phyloP scores from a whole-genome alignment of 2,797 vertebrate genomes.

The Centroberyx gerrardi region DNA sequence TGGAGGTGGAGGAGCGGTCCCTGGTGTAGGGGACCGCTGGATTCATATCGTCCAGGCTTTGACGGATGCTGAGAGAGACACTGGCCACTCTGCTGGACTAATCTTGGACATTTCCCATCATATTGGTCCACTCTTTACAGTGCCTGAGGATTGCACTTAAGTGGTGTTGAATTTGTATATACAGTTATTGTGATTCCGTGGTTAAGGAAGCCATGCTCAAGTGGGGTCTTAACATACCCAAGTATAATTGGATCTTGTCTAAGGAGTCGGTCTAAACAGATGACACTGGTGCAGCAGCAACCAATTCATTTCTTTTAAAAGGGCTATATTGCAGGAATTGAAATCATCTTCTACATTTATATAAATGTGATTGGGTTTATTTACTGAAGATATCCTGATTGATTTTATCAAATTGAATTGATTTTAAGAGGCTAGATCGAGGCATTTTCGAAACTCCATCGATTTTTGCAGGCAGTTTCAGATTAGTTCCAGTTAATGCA shows the following conservation, averaged over 20 bases:
- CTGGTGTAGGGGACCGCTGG: conserved; percentile 9
- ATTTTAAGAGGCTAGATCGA: too few relatives aligned
- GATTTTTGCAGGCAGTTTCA: too few relatives aligned
- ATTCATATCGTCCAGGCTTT: conserved; percentile 35
- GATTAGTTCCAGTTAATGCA: too few relatives aligned
- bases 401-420: too few relatives aligned
- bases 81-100: conserved; percentile 22
- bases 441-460: too few relatives aligned
- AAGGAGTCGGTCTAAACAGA: background rate
- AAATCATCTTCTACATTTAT: background rate
- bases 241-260: background rate
- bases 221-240: too few relatives aligned
- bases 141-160: too few relatives aligned
- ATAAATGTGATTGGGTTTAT: background rate
- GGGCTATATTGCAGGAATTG: background rate
- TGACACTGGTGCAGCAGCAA: background rate
- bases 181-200: background rate
- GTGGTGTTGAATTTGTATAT: background rate
- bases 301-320: background rate
- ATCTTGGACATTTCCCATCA: conserved; percentile 18
- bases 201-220: background rate
- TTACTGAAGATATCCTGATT: background rate
- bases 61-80: conserved; percentile 10
- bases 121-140: too few relatives aligned
- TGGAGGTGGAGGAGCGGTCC: conserved; percentile 2